Percentiles rank a stretch among this genome's conserved stretches.
phyloP scores from a whole-genome alignment of 37 sponge, comb jelly and placozoan species.

The Tethya wilhelma region DNA sequence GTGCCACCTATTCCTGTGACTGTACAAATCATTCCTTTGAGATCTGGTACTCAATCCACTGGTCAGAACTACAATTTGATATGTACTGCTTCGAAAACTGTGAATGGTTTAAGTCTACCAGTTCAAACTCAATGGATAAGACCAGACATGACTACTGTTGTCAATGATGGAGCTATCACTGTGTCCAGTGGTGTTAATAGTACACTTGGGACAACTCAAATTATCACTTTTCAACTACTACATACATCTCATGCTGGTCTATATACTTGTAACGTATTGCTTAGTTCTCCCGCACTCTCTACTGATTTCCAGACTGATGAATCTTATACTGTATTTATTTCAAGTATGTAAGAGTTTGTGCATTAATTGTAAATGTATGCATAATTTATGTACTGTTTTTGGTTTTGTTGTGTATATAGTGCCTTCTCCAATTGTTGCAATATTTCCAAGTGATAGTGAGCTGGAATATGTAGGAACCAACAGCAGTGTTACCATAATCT shows the following conservation, averaged over 20 bases:
- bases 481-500: not conserved
- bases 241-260: slow-evolving; percentile 6
- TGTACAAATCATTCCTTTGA: slow-evolving; percentile 4
- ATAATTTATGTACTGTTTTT: too few species aligned
- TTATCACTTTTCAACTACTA: not conserved
- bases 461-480: not conserved
- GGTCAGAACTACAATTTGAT: slow-evolving; percentile 2
- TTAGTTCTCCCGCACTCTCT: slow-evolving; percentile 3
- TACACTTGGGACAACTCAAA: not conserved
- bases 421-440: slow-evolving; percentile 8
- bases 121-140: slow-evolving; percentile 16
- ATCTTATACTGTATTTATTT: slow-evolving; percentile 2
- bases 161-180: not conserved
- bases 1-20: slow-evolving; percentile 1
- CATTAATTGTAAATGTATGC: too few species aligned
- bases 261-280: not conserved
- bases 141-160: not conserved
- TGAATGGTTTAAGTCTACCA: slow-evolving; percentile 5
- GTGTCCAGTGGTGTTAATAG: not conserved
- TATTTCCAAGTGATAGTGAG: not conserved
- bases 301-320: not conserved
- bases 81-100: slow-evolving; percentile 12
- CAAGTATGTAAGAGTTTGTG: too few species aligned
- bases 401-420: not conserved
- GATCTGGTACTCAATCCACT: not conserved